Conservation (phyloP, 2,113 vertebrate genomes). For the Bucco capensis region DNA sequence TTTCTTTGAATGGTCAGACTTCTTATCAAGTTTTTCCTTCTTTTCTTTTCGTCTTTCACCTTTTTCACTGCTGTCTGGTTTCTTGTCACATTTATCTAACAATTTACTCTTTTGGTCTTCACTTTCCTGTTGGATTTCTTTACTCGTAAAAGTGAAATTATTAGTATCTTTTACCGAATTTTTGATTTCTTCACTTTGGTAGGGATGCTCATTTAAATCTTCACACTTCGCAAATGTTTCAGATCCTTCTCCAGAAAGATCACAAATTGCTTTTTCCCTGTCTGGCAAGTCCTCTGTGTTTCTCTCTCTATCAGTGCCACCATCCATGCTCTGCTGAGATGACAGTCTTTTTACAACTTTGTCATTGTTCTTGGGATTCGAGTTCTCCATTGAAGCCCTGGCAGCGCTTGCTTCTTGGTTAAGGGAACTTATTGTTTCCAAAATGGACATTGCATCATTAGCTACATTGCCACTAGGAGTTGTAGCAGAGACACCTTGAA, state of each 20-base stretch:
- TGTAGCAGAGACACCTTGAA: conserved; percentile 67
- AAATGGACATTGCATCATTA: conserved; percentile 87
- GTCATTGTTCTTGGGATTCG: conserved; percentile 63
- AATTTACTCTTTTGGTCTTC: conserved; percentile 73
- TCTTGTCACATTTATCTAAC: conserved; percentile 73
- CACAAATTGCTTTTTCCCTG: conserved; percentile 70
- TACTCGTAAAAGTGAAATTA: conserved; percentile 40
- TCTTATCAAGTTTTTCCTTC: conserved; percentile 78
- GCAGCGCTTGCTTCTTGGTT: conserved; percentile 89
- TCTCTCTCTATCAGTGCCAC: conserved; percentile 69
- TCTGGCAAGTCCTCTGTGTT: conserved; percentile 63
- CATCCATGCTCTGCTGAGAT: conserved; percentile 68
- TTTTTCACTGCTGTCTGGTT: conserved; percentile 70
- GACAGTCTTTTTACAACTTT: conserved; percentile 67
- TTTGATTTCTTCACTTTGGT: conserved; percentile 71
- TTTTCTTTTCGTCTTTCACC: conserved; percentile 78
- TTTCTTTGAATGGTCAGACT: conserved; percentile 67
- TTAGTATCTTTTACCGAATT: conserved; percentile 62
- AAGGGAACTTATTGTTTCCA: conserved; percentile 89
- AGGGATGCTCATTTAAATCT: conserved; percentile 65
- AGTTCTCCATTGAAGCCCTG: conserved; percentile 73
- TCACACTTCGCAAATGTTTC: conserved; percentile 72
- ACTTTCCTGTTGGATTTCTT: conserved; percentile 71
- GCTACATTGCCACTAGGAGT: conserved; percentile 72
- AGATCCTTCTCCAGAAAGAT: conserved; percentile 61